Conservation (phyloP, 2,888 invertebrate species). For the Perizoma affinitatum region DNA sequence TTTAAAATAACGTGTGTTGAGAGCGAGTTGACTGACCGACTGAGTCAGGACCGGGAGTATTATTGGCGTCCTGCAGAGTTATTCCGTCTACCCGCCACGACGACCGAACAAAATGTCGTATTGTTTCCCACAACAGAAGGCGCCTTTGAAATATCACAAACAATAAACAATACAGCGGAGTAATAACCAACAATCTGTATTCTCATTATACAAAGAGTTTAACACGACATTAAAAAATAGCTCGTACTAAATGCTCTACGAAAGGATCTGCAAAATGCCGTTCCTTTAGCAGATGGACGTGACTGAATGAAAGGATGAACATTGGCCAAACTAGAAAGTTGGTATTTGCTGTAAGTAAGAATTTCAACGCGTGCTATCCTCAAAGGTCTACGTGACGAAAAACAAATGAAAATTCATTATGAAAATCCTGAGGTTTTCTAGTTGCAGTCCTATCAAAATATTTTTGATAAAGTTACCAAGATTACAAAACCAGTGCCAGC, state of each 20-base stretch:
- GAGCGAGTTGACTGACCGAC: conserved; percentile 62
- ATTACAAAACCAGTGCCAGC: conserved; percentile 16
- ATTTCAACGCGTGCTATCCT: conserved; percentile 22
- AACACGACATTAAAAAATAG: conserved; percentile 27
- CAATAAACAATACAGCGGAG: conserved; percentile 29
- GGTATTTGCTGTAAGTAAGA: conserved; percentile 29
- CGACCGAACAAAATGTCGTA: conserved; percentile 46
- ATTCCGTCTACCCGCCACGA: conserved; percentile 46
- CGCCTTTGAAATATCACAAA: conserved; percentile 32
- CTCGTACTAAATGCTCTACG: conserved; percentile 29
- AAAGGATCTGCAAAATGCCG: conserved; percentile 31
- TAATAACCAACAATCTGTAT: conserved; percentile 26
- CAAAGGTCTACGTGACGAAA: conserved; percentile 27
- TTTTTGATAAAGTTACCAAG: conserved; percentile 15
- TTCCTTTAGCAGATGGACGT: conserved; percentile 37
- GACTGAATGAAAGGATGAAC: conserved; percentile 41
- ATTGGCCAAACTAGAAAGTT: conserved; percentile 17
- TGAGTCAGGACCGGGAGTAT: conserved; percentile 57
- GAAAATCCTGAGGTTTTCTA: neutral
- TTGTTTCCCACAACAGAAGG: conserved; percentile 54
- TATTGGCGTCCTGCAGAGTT: conserved; percentile 65
- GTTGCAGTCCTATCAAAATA: conserved; percentile 14
- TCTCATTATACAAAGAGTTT: conserved; percentile 31
- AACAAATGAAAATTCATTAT: too few relatives aligned
- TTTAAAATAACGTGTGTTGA: conserved; percentile 59